A percentile compares a stretch with the other conserved stretches of the same genome.
Conservation (phyloP, 2,113 vertebrate genomes). For the Eupsittula cactorum region DNA sequence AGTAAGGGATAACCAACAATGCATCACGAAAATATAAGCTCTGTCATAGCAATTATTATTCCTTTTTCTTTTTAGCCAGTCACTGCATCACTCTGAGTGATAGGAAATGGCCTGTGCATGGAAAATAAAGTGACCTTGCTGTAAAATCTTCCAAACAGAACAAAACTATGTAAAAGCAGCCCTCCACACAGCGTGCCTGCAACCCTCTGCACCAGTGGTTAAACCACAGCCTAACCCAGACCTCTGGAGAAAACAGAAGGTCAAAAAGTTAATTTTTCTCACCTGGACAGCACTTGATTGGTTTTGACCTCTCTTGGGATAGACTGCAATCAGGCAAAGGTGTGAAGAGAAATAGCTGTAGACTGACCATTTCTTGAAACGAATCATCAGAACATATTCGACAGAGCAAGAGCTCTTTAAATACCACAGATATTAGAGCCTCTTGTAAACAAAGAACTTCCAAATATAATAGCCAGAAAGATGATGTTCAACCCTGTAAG, state of each 20-base stretch:
- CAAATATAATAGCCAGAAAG: neutral
- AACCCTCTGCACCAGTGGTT: neutral
- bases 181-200: neutral
- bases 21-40: neutral
- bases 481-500: neutral
- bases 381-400: neutral
- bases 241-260: neutral
- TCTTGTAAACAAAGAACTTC: constrained; percentile 15
- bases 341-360: neutral
- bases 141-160: neutral
- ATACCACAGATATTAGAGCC: neutral
- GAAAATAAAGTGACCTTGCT: neutral
- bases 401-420: neutral
- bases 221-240: neutral
- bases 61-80: neutral
- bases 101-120: neutral
- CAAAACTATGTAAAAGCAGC: neutral
- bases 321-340: neutral
- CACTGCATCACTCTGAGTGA: neutral
- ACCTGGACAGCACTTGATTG: neutral
- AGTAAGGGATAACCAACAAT: neutral
- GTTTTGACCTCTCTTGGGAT: neutral
- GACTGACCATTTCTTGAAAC: neutral
- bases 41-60: neutral
- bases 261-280: constrained; percentile 8